Base-by-base conservation (phyloP, 2,797 vertebrate genomes). In the Takifugu ocellatus region DNA sequence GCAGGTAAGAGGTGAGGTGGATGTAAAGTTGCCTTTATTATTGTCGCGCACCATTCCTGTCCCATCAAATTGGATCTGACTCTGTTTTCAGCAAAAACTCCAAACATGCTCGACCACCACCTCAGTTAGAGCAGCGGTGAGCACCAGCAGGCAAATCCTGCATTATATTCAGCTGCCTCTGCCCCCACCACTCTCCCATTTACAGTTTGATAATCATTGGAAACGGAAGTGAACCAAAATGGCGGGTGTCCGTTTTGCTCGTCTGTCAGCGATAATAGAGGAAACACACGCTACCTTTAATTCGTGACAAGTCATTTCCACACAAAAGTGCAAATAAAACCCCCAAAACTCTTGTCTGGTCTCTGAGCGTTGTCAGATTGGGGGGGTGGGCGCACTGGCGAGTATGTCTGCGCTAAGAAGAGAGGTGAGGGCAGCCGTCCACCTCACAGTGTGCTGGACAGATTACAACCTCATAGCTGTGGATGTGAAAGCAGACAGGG, bases 401-500 rank as follows among this genome's bases (percentile, higher is more conserved):
- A 50, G 31, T 2, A 10, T 33, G 25, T 31, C 11, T 14, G 36
- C 36, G 4, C 12, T 39, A 14, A 10, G 44, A 36, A 3, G 15
- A 2, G 48, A 16, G 54, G n/a, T 11, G 31, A 21, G 21, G 57
- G 48, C 14, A 25, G 51, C 29, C 29, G 49, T 47, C 56, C 63
- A 46, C 45, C 53, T 66, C 36, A 2, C 42, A 39, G 61, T 5
- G 42, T 3, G 55, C 69, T 29, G 74, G 74, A 74, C 70, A 65
- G 77, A 78, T 79, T 73, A 67, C 57, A 61, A 64, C 48, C 73
- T 75, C 56, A 66, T 75, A 50, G 74, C 72, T 61, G 74, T 73
- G 74, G 73, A 77, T 72, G 70, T 78, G 73, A 71, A 67, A 71
- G 81, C 64, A 70, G 70, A 45, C 44, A 54, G 76, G 69, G 69